Evolutionary conservation across 1,140 invertebrate genomes (phyloP).

Genomic region (Drosophila elegans): DNA sequence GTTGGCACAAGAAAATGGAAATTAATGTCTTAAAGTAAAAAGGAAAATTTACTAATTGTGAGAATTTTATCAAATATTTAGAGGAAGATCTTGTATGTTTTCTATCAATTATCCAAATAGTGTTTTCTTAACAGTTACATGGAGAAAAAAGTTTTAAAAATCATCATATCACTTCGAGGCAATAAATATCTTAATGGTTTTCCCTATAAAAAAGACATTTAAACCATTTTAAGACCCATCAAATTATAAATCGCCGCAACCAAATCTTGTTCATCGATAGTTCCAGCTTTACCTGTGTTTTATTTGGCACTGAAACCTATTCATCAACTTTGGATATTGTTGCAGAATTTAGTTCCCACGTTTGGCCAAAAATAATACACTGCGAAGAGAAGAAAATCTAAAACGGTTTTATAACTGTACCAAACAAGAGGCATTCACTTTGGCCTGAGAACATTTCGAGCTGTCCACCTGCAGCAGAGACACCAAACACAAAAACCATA

Average conservation of each 20-base stretch:
- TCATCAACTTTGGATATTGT: conserved; percentile 31
- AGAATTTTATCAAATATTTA: conserved; percentile 1
- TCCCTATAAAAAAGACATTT: not conserved
- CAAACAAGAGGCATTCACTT: conserved; percentile 34
- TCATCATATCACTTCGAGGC: no score
- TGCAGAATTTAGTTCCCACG: conserved; percentile 69
- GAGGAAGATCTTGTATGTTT: not conserved
- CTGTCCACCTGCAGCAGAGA: conserved; percentile 70
- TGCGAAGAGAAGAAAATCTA: conserved; percentile 16
- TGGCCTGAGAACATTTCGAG: conserved; percentile 69
- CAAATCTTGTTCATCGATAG: conserved; percentile 16
- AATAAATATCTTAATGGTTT: no score
- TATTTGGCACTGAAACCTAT: conserved; percentile 26
- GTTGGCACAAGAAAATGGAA: conserved; percentile 25
- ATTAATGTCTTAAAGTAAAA: conserved; percentile 30
- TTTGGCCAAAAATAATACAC: conserved; percentile 46
- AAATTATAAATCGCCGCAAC: conserved; percentile 4
- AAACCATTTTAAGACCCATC: not conserved
- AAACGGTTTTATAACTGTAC: conserved; percentile 76
- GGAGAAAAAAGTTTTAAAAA: no score
- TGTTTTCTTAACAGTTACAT: no score
- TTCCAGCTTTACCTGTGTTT: conserved; percentile 25
- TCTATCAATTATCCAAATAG: not conserved
- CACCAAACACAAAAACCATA: conserved; percentile 39
- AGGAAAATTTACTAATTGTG: conserved; percentile 18